Conservation (phyloP, 2,113 vertebrate genomes). For the Semicossyphus pulcher region DNA sequence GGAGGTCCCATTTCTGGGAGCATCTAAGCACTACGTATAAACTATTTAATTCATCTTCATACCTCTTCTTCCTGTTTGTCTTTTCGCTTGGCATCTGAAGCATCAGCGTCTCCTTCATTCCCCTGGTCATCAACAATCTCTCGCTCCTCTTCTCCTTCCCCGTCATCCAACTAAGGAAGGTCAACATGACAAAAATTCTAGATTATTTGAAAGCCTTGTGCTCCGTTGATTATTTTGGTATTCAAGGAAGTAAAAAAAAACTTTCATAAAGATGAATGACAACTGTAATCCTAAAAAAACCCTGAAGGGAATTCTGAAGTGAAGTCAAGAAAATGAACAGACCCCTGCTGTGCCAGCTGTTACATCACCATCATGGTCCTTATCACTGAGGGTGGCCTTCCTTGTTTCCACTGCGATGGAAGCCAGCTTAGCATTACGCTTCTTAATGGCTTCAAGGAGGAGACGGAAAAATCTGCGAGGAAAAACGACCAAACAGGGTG, state of each 20-base stretch:
- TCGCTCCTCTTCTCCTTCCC: constrained; percentile 79
- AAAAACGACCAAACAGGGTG: neutral
- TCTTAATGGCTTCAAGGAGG: constrained; percentile 89
- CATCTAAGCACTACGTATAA: too few relatives aligned
- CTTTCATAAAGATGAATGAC: neutral
- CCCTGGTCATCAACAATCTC: constrained; percentile 88
- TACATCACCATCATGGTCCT: constrained; percentile 66
- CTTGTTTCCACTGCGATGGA: constrained; percentile 87
- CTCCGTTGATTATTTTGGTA: too few relatives aligned
- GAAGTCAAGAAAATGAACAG: too few relatives aligned
- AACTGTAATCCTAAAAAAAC: too few relatives aligned
- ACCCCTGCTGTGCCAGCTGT: constrained; percentile 25
- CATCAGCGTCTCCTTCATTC: constrained; percentile 94
- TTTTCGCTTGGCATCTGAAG: constrained; percentile 88
- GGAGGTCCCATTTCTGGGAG: too few relatives aligned
- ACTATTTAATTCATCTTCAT: neutral
- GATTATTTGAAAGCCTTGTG: neutral
- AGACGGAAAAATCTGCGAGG: constrained; percentile 89
- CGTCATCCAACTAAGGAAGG: constrained; percentile 66
- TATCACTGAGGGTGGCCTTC: constrained; percentile 85
- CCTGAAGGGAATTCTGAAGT: neutral
- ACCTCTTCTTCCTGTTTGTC: constrained; percentile 95
- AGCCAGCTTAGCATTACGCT: constrained; percentile 86
- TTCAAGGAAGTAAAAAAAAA: too few relatives aligned
- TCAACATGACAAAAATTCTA: neutral